phyloP scores from a whole-genome alignment of 2,888 invertebrate species.

The Apotomis turbidana region DNA sequence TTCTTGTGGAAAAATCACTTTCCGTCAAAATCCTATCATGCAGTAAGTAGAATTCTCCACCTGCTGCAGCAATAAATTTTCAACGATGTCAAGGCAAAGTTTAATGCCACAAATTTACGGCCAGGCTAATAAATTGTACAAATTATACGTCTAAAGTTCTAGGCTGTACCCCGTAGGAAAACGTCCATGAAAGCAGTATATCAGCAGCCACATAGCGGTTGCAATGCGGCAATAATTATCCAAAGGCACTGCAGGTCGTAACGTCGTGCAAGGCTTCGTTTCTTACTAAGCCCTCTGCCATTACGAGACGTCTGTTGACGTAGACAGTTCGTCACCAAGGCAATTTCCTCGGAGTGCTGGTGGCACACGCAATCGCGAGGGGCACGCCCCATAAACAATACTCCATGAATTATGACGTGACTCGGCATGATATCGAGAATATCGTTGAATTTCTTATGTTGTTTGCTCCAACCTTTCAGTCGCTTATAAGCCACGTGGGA shows the following conservation, averaged over 20 bases:
- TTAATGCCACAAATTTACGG: background rate
- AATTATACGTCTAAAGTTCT: background rate
- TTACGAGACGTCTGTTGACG: conserved; percentile 18
- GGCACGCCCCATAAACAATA: conserved; percentile 33
- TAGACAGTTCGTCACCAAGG: conserved; percentile 32
- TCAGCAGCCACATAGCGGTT: background rate
- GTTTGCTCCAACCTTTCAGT: conserved; percentile 51
- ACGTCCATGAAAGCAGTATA: background rate
- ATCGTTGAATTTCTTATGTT: conserved; percentile 56
- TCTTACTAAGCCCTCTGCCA: conserved; percentile 21
- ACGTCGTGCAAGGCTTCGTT: conserved; percentile 25
- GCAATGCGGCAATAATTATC: conserved; percentile 28
- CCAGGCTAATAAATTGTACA: background rate
- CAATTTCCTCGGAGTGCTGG: conserved; percentile 28
- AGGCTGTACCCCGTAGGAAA: background rate
- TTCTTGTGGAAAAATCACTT: background rate
- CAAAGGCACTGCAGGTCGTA: conserved; percentile 21
- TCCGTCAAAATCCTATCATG: background rate
- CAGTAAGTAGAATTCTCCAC: background rate
- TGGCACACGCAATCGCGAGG: conserved; percentile 26
- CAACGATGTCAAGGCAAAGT: background rate
- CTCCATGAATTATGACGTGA: conserved; percentile 35
- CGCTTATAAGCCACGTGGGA: conserved; percentile 43
- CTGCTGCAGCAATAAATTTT: conserved; percentile 2
- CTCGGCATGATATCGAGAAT: conserved; percentile 40